Conservation (phyloP, 37 sponge, comb jelly and placozoan genomes). For the Spongilla lacustris region DNA sequence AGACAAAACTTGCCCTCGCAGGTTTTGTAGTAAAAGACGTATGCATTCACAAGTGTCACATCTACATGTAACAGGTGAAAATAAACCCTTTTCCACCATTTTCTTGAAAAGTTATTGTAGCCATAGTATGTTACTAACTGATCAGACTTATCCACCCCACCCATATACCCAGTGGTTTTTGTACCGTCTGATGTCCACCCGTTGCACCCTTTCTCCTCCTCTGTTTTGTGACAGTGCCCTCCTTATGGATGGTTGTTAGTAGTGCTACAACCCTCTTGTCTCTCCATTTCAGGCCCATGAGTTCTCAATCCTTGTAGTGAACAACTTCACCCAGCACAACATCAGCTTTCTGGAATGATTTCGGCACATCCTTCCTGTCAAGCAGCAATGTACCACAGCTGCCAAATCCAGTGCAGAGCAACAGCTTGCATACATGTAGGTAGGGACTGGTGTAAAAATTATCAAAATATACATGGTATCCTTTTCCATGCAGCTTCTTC, state of each 20-base stretch:
- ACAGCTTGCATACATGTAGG: slow-evolving; percentile 4
- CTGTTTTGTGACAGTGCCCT: neutral
- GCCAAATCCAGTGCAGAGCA: slow-evolving; percentile 27
- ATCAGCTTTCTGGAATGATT: slow-evolving; percentile 2
- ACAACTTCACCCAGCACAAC: slow-evolving; percentile 7
- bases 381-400: slow-evolving; percentile 35
- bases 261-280: slow-evolving; percentile 23
- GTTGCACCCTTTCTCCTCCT: neutral
- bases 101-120: slow-evolving; percentile 5
- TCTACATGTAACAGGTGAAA: slow-evolving; percentile 32
- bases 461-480: slow-evolving; percentile 42
- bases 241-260: slow-evolving; percentile 31
- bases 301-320: neutral
- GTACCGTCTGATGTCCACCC: slow-evolving; percentile 4
- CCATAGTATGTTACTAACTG: slow-evolving; percentile 42
- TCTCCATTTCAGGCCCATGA: slow-evolving; percentile 34
- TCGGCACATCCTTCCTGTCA: slow-evolving; percentile 41
- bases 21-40: neutral
- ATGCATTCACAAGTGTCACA: slow-evolving; percentile 18
- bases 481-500: neutral
- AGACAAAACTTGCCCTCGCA: neutral
- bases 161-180: slow-evolving; percentile 27
- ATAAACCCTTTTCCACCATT: slow-evolving; percentile 30
- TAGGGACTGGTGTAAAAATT: slow-evolving; percentile 57
- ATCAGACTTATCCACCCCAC: slow-evolving; percentile 36